phyloP scores from a whole-genome alignment of 1,140 invertebrate species.

The Drosophila setifemur region DNA sequence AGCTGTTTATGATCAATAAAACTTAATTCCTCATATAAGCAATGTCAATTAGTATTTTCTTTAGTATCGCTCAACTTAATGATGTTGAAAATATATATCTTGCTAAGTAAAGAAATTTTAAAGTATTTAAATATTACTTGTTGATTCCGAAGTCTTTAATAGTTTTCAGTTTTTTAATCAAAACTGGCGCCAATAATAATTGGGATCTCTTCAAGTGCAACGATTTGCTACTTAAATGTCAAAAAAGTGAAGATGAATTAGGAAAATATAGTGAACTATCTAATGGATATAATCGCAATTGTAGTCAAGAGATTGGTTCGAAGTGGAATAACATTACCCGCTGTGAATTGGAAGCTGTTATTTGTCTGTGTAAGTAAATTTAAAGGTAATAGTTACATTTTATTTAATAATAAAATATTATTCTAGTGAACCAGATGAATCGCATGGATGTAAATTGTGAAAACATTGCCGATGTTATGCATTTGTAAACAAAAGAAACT shows the following conservation, averaged over 20 bases:
- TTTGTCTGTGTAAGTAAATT: conserved; percentile 16
- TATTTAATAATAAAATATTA: neutral
- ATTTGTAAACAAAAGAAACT: conserved; percentile 12
- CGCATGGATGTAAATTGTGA: conserved; percentile 3
- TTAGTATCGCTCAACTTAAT: too few relatives aligned
- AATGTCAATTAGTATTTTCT: too few relatives aligned
- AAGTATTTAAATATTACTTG: neutral
- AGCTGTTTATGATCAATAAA: too few relatives aligned
- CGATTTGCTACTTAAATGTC: conserved; percentile 20
- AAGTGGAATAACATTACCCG: conserved; percentile 25
- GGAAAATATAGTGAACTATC: conserved; percentile 9
- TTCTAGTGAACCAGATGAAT: conserved; percentile 19
- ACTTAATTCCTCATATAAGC: too few relatives aligned
- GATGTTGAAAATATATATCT: conserved; percentile 4
- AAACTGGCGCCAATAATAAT: neutral
- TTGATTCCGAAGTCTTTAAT: neutral
- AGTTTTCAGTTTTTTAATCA: conserved; percentile 5
- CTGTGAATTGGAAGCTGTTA: conserved; percentile 16
- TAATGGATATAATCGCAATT: conserved; percentile 4
- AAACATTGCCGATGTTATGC: conserved; percentile 13
- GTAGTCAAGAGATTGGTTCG: conserved; percentile 6
- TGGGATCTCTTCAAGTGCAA: conserved; percentile 26
- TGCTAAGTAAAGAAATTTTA: conserved; percentile 21
- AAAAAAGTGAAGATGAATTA: conserved; percentile 3
- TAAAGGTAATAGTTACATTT: neutral